Conservation (phyloP, 2,113 vertebrate species). For the Pipa parva region DNA sequence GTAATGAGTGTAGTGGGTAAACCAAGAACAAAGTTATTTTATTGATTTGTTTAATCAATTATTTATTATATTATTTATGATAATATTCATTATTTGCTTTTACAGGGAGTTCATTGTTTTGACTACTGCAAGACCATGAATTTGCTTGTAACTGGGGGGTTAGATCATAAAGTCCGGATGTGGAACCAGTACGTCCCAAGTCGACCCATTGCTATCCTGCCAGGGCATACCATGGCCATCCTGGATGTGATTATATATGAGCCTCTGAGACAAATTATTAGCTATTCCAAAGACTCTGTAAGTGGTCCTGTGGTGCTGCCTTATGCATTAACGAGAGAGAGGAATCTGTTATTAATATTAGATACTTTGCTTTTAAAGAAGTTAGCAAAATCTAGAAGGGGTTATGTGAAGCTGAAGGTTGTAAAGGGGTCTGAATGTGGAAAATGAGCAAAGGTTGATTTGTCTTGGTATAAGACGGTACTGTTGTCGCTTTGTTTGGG, state of each 20-base stretch:
- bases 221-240: conserved; percentile 43
- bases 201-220: conserved; percentile 45
- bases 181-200: conserved; percentile 49
- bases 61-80: too few species aligned
- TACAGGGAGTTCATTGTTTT: conserved; percentile 48
- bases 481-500: too few species aligned
- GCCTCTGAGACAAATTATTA: conserved; percentile 48
- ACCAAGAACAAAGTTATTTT: not conserved
- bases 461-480: too few species aligned
- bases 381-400: too few species aligned
- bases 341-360: too few species aligned
- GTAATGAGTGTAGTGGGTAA: too few species aligned
- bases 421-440: too few species aligned
- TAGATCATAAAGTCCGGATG: conserved; percentile 40
- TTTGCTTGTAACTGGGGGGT: conserved; percentile 46
- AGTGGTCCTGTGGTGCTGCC: too few species aligned
- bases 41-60: not conserved
- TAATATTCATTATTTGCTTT: not conserved
- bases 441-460: too few species aligned
- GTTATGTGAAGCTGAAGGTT: too few species aligned
- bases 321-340: too few species aligned
- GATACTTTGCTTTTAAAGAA: too few species aligned
- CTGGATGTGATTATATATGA: conserved; percentile 48
- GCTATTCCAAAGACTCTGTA: conserved; percentile 53
- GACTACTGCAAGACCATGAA: conserved; percentile 49